Evolutionary conservation across 2,888 invertebrate genomes (phyloP).

Genomic region (Gastracanthus pulcherrimus): DNA sequence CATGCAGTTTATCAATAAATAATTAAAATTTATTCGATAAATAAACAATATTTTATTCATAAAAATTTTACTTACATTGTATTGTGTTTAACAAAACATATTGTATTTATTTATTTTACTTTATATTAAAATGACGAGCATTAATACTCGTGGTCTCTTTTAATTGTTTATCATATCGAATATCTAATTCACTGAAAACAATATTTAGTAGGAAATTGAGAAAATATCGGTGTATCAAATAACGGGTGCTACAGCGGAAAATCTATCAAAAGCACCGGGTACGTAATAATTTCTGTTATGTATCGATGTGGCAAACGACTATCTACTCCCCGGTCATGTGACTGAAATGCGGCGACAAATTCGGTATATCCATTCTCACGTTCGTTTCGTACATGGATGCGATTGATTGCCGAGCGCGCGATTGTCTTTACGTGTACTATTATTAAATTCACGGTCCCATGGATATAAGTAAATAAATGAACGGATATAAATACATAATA

Average conservation of each 20-base stretch:
- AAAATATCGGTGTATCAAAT: neutral
- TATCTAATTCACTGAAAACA: neutral
- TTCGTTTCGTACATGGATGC: neutral
- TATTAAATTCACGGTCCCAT: no score
- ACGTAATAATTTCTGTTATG: slow-evolving; percentile 12
- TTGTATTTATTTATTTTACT: neutral
- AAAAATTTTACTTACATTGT: no score
- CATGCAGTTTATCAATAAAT: no score
- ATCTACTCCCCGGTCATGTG: neutral
- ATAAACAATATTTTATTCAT: no score
- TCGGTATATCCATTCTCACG: neutral
- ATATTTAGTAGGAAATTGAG: neutral
- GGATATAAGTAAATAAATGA: no score
- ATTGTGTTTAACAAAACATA: no score
- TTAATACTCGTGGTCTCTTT: no score
- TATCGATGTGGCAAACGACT: neutral
- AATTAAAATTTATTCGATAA: no score
- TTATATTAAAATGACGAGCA: neutral
- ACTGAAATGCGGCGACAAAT: neutral
- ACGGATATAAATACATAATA: no score
- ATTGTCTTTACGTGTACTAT: neutral
- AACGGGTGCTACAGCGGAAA: neutral
- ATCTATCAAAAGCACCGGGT: neutral
- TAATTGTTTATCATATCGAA: neutral
- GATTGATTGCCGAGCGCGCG: neutral